Evolutionary conservation across 2,888 invertebrate genomes (phyloP).

Genomic region (Ypsolopha sequella): DNA sequence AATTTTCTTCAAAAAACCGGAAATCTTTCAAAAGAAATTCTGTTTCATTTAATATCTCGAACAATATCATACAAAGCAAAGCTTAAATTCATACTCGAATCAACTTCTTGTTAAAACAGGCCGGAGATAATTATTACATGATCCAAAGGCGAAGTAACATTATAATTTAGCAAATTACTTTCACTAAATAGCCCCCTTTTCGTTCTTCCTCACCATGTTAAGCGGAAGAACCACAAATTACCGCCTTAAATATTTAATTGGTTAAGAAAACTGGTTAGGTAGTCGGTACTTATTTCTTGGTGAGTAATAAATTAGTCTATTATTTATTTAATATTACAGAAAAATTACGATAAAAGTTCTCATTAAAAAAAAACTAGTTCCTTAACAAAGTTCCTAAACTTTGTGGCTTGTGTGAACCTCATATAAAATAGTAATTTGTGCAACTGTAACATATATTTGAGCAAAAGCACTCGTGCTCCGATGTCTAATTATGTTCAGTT

Average conservation of each 20-base stretch:
- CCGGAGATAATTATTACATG: conserved; percentile 58
- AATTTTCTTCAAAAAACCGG: background rate
- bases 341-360: too few relatives aligned
- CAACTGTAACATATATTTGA: too few relatives aligned
- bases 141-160: conserved; percentile 57
- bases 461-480: too few relatives aligned
- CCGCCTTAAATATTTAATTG: conserved; percentile 57
- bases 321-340: too few relatives aligned
- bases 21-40: too few relatives aligned
- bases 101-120: conserved; percentile 55
- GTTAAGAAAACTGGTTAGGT: conserved; percentile 51
- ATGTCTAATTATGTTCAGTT: too few relatives aligned
- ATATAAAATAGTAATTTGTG: too few relatives aligned
- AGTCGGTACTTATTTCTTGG: conserved; percentile 10
- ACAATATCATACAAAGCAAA: conserved; percentile 36
- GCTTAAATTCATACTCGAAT: conserved; percentile 50
- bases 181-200: conserved; percentile 42
- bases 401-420: too few relatives aligned
- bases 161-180: conserved; percentile 60
- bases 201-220: conserved; percentile 42
- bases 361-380: too few relatives aligned
- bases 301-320: too few relatives aligned
- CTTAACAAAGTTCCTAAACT: too few relatives aligned
- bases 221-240: conserved; percentile 58
- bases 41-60: conserved; percentile 4